Base-by-base conservation (phyloP, 1,140 invertebrate genomes). In the Ceratosolen fusciceps region DNA sequence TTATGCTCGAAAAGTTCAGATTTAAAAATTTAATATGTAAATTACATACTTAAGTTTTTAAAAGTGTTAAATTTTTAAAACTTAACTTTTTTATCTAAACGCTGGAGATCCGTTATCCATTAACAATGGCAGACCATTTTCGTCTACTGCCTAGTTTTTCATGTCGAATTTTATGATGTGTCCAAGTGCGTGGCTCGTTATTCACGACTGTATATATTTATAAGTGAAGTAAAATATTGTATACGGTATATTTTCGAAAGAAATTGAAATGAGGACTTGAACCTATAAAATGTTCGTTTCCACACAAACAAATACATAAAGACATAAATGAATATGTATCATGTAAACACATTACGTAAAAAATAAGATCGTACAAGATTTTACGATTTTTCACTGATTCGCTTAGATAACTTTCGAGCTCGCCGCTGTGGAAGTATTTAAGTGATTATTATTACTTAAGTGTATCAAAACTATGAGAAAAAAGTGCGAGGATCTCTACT, bases 191-290 rank as follows among this genome's bases (percentile, higher is more conserved):
- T 85, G 73, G 77, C 80, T 84, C 83, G 83, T 83, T 87, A 86
- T 81, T 85, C 84, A 88, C 83, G 83, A 89, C 85, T 90, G 88
- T 90, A 90, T 87, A 90, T 90, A 89, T 90, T 87, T 88, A 88
- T 89, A 89, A 87, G 85, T 88, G 86, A 90, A 88, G 84, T 88
- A 86, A 89, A 89, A 89, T 87, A 89, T 88, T 90, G 87, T 89
- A 90, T 90, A 90, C 88, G 88, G 86, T 89, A 89, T 90, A 90
- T 90, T 90, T 90, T 90, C 86, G 85, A 87, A 83, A 87, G 75
- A 70, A 84, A 84, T 72, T 81, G 67, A 81, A 80, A 56, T 58
- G 71, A 79, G 76, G 72, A 79, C 67, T 80, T 81, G 71, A 80
- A 74, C 16, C 73, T 56, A 68, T 49, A 62, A 52, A 82, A 80